phyloP scores from a whole-genome alignment of 2,797 vertebrate species.

The Esox masquinongy region DNA sequence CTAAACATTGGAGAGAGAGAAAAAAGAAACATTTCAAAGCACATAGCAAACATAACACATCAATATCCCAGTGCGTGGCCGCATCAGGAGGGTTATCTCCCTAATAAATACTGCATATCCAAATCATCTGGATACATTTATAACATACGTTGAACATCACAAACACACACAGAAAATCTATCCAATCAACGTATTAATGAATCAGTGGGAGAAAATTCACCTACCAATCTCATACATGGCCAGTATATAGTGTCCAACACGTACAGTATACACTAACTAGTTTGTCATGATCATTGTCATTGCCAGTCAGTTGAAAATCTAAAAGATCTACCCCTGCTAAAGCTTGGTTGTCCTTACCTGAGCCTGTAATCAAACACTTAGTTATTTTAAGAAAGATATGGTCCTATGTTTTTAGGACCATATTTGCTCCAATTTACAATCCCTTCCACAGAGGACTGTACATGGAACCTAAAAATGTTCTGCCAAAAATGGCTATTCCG shows the following conservation, averaged over 20 bases:
- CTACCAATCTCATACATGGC: background rate
- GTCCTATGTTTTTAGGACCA: no score
- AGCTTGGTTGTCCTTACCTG: background rate
- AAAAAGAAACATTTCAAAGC: background rate
- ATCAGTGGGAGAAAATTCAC: background rate
- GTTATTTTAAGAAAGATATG: no score
- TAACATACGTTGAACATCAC: background rate
- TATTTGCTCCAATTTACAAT: no score
- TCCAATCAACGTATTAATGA: background rate
- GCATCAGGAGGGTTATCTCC: background rate
- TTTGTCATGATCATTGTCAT: background rate
- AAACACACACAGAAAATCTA: background rate
- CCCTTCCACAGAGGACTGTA: no score
- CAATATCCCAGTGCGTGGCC: background rate
- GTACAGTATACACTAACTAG: background rate
- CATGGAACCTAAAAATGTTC: no score
- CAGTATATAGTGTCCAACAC: background rate
- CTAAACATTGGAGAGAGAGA: background rate
- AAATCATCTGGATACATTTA: background rate
- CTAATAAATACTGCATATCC: background rate
- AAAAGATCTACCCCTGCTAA: background rate
- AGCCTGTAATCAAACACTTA: background rate
- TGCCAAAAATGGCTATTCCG: no score
- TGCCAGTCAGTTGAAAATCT: background rate
- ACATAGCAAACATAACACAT: background rate